Percentiles rank a stretch among this genome's conserved stretches.
phyloP scores from a whole-genome alignment of 2,113 vertebrate genomes.

The Aspiorhynchus laticeps region DNA sequence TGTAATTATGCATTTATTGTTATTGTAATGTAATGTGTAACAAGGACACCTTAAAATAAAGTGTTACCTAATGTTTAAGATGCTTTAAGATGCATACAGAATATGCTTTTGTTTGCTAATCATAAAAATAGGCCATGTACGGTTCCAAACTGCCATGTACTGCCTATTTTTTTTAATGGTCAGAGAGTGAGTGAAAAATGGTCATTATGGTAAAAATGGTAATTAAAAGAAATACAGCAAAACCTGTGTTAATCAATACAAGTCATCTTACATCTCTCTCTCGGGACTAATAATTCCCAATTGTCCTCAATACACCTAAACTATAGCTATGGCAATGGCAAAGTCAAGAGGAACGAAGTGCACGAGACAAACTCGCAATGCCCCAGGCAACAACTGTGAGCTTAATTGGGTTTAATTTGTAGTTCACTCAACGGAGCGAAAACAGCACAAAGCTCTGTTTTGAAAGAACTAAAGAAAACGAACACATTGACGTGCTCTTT shows the following conservation, averaged over 20 bases:
- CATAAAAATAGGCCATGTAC: neutral
- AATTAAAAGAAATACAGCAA: neutral
- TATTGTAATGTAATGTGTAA: too few relatives aligned
- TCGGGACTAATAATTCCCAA: neutral
- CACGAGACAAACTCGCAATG: constrained; percentile 63
- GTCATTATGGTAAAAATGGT: neutral
- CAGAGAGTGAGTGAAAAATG: constrained; percentile 1
- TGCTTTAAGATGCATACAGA: too few relatives aligned
- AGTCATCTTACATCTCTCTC: neutral
- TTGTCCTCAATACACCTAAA: neutral
- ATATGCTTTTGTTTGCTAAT: too few relatives aligned
- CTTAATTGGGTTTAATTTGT: constrained; percentile 61
- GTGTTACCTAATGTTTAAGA: too few relatives aligned
- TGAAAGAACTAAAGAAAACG: constrained; percentile 5
- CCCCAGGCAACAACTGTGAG: constrained; percentile 66
- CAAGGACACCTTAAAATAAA: too few relatives aligned
- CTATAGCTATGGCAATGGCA: neutral
- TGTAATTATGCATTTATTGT: too few relatives aligned
- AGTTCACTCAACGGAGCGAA: constrained; percentile 62
- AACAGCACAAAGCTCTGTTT: constrained; percentile 30
- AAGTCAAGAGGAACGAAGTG: constrained; percentile 61
- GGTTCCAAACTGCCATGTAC: neutral
- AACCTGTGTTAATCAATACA: constrained; percentile 2
- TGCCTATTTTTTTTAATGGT: neutral
- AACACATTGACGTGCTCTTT: constrained; percentile 56